Base-by-base conservation (phyloP, 2,113 vertebrate species). In the Oryzias celebensis region DNA sequence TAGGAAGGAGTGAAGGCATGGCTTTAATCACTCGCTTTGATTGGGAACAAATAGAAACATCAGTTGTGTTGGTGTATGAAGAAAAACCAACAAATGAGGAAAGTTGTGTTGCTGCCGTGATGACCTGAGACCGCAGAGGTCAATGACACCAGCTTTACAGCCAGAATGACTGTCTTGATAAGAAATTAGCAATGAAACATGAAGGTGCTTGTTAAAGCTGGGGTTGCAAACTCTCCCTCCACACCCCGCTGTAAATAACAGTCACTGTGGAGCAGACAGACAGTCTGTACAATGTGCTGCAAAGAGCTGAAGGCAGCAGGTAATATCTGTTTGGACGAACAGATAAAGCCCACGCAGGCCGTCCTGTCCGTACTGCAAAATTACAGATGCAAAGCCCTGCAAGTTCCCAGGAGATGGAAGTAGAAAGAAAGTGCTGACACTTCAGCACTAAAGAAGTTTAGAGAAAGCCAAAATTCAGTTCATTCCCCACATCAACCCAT, bases 131-230 rank as follows among this genome's bases (percentile, higher is more conserved):
- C 14, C 15, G 10, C 42, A 52, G 50, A 52, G 77, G 64, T 76
- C 64, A 77, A 36, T 1, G 47, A 1, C 72, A 54, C 66, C 16
- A 6, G 0, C 36, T 71, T 62, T 58, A 50, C 12, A 14, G 7
- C 52, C 26, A 17, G 48, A 68, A 70, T 3, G 64, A 54, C 14
- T 17, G 61, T 47, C 3, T 0, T 46, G 22, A 71, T 23, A 59
- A 68, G 12, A 65, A n/a, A 18, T 2, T 28, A 17, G 22, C 60
- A 58, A 28, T 28, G 26, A 68, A 76, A 82, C 74, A 74, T 16
- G 7, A 57, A 48, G 42, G 28, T 16, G n/a, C 20, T 51, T 49
- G 42, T 49, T 28, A 49, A 20, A 23, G 26, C 36, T 14, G 46
- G 60, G 43, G 45, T 47, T 52, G 24, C 26, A 72, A 43, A 62